These are phyloP conservation scores for Rhopalosiphum nymphaeae DNA, from an alignment of 2,888 invertebrate species.

Conservation along the genomic window DNA sequence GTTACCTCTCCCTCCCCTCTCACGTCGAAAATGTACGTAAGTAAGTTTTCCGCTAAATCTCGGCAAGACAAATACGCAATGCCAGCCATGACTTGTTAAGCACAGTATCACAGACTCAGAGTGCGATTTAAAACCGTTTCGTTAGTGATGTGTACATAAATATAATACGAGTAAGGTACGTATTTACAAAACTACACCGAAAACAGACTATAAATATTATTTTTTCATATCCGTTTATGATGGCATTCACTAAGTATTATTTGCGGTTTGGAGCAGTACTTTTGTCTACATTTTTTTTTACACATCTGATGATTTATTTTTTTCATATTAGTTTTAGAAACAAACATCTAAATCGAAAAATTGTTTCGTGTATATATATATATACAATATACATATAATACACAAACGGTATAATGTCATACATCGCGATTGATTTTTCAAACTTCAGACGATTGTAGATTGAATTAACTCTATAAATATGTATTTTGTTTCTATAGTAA, in stretches of 20 bases:
- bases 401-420: not conserved
- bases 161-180: not conserved
- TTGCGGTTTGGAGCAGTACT: not conserved
- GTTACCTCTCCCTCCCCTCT: not conserved
- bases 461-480: not conserved
- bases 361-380: not conserved
- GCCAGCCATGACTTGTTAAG: not conserved
- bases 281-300: not conserved
- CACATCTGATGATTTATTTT: not conserved
- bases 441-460: not conserved
- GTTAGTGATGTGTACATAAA: not conserved
- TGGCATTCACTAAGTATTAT: not conserved
- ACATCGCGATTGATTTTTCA: not conserved
- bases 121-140: slow-evolving; percentile 10
- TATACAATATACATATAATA: not conserved
- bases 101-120: not conserved
- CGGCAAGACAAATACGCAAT: not conserved
- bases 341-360: not conserved
- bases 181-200: not conserved
- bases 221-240: not conserved
- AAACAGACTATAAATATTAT: not conserved
- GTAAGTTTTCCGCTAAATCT: slow-evolving; percentile 35
- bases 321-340: not conserved
- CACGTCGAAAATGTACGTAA: not conserved
- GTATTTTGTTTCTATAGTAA: not conserved